These are phyloP conservation scores for Hucho hucho DNA, from an alignment of 2,113 vertebrate genomes.

Conservation along the genomic window DNA sequence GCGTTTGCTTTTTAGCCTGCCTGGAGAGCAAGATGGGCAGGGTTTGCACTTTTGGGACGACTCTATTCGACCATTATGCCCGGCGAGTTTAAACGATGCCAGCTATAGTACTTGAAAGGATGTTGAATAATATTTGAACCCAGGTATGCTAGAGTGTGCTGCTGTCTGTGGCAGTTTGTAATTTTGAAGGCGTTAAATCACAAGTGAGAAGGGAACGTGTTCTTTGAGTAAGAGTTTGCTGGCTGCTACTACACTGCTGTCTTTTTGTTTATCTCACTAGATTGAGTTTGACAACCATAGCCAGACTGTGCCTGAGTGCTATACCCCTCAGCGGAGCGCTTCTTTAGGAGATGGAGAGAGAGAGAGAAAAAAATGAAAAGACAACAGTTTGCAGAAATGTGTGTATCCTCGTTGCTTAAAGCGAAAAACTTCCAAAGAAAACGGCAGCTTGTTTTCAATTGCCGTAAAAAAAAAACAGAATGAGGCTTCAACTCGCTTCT, in stretches of 20 bases:
- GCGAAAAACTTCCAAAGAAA: slow-evolving; percentile 34
- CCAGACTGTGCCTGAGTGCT: slow-evolving; percentile 13
- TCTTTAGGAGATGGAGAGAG: slow-evolving; percentile 21
- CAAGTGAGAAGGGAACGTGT: background rate
- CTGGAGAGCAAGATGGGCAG: background rate
- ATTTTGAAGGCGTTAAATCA: too few relatives aligned
- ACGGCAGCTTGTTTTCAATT: slow-evolving; percentile 35
- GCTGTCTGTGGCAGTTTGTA: too few relatives aligned
- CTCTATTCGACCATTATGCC: too few relatives aligned
- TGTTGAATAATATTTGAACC: background rate
- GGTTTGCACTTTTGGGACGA: too few relatives aligned
- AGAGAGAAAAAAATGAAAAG: background rate
- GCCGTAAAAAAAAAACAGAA: slow-evolving; percentile 5
- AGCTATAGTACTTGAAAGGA: too few relatives aligned
- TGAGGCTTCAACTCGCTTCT: background rate
- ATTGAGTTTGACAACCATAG: slow-evolving; percentile 56
- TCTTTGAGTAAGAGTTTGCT: slow-evolving; percentile 1
- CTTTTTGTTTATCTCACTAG: slow-evolving; percentile 33
- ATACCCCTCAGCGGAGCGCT: slow-evolving; percentile 28
- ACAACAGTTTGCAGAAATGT: slow-evolving; percentile 14
- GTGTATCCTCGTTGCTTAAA: slow-evolving; percentile 31
- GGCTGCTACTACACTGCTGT: background rate
- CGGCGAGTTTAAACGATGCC: too few relatives aligned
- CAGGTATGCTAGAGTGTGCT: background rate
- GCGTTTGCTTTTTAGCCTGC: too few relatives aligned